A percentile compares a stretch with the other conserved stretches of the same genome.
Evolutionary conservation across 2,797 vertebrate genomes (phyloP).

Genomic region (Discoglossus pictus): DNA sequence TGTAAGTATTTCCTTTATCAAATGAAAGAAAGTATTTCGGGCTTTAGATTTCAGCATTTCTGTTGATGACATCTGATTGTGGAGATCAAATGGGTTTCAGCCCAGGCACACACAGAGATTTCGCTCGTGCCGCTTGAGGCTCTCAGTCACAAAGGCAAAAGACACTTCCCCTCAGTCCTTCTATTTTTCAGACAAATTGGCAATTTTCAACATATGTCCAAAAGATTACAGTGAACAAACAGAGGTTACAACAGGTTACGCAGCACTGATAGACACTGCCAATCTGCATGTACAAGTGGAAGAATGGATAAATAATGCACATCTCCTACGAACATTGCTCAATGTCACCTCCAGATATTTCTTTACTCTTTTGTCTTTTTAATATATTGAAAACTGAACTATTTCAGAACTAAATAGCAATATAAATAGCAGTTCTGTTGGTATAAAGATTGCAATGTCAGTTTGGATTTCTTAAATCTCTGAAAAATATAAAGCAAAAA

Average conservation of each 20-base stretch:
- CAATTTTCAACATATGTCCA: constrained; percentile 49
- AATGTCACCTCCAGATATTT: constrained; percentile 22
- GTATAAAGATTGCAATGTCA: constrained; percentile 16
- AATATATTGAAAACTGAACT: constrained; percentile 19
- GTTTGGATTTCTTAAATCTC: background rate
- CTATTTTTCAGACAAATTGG: constrained; percentile 45
- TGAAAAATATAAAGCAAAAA: no score
- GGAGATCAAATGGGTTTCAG: constrained; percentile 46
- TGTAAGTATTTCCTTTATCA: constrained; percentile 53
- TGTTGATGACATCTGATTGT: constrained; percentile 52
- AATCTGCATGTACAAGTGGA: constrained; percentile 27
- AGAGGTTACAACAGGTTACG: constrained; percentile 44
- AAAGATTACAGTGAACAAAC: constrained; percentile 50
- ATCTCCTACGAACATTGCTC: constrained; percentile 26
- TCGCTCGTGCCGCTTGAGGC: constrained; percentile 45
- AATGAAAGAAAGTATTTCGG: constrained; percentile 51
- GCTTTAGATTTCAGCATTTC: constrained; percentile 52
- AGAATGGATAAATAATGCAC: constrained; percentile 51
- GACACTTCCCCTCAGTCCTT: constrained; percentile 34
- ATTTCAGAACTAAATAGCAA: constrained; percentile 29
- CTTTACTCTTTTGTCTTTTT: constrained; percentile 4
- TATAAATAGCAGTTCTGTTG: constrained; percentile 14
- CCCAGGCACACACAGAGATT: constrained; percentile 39
- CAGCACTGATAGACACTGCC: constrained; percentile 30
- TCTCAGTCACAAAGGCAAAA: constrained; percentile 37